A percentile compares a stretch with the other conserved stretches of the same genome.
phyloP scores from a whole-genome alignment of 2,797 vertebrate species.

The Poeciliopsis turneri region DNA sequence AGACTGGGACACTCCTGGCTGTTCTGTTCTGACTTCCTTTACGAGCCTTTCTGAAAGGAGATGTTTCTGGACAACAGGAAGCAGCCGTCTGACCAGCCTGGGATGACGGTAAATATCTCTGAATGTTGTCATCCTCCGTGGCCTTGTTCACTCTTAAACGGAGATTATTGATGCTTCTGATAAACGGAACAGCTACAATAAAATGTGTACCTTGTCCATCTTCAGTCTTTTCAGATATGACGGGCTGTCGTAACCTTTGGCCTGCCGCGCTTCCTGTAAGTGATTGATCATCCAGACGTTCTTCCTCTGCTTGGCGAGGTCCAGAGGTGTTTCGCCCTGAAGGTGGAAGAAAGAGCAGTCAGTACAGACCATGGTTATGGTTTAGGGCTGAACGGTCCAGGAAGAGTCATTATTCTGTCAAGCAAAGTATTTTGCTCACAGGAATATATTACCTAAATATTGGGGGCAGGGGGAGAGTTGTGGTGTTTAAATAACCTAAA shows the following conservation, averaged over 20 bases:
- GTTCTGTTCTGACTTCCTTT: neutral
- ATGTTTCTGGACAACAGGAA: conserved; percentile 18
- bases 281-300: conserved; percentile 99
- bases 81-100: conserved; percentile 13
- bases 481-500: neutral
- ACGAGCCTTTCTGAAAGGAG: conserved; percentile 5
- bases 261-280: conserved; percentile 96
- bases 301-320: conserved; percentile 98
- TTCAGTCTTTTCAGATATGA: conserved; percentile 97
- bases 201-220: conserved; percentile 92
- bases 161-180: neutral
- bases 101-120: conserved; percentile 12
- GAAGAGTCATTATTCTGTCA: neutral
- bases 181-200: neutral
- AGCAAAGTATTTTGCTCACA: neutral
- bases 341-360: neutral
- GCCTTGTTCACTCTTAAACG: neutral
- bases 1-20: neutral
- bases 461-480: fast-evolving
- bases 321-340: conserved; percentile 97
- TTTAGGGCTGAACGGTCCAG: neutral
- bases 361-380: neutral
- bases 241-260: conserved; percentile 97
- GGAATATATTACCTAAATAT: neutral
- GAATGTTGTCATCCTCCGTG: neutral